phyloP scores from a whole-genome alignment of 2,797 vertebrate genomes.

The Bradypus variegatus region DNA sequence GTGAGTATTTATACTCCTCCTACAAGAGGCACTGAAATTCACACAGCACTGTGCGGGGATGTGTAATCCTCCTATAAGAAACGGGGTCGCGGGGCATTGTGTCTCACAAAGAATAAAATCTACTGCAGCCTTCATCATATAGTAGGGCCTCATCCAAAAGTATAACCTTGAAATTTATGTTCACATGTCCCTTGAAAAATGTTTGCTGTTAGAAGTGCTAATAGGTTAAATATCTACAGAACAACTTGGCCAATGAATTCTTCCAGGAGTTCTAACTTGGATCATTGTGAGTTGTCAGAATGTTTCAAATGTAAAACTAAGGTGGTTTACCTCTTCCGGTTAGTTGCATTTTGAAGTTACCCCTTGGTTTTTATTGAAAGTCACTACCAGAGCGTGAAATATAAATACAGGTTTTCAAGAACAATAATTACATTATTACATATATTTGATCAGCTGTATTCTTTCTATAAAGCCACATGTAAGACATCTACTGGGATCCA shows the following conservation, averaged over 20 bases:
- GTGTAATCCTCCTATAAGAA: no score
- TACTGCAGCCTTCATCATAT: no score
- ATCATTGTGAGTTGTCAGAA: not conserved
- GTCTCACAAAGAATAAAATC: no score
- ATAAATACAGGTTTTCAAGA: constrained; percentile 36
- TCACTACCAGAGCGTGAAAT: not conserved
- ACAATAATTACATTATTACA: not conserved
- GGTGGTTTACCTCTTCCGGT: not conserved
- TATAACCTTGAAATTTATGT: no score
- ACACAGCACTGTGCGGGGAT: no score
- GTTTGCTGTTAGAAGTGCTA: not conserved
- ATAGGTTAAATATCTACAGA: not conserved
- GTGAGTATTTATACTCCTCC: no score
- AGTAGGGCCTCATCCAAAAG: no score
- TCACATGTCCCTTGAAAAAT: no score
- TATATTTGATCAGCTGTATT: not conserved
- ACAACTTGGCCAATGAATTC: not conserved
- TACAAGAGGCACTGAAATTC: no score
- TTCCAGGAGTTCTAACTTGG: not conserved
- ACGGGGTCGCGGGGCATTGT: no score
- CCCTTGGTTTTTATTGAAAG: constrained; percentile 50
- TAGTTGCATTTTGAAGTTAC: not conserved
- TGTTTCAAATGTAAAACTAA: not conserved
- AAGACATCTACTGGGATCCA: constrained; percentile 13
- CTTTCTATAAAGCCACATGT: constrained; percentile 1